Base-by-base conservation (phyloP, 2,113 vertebrate genomes). In the Chrysemys picta region DNA sequence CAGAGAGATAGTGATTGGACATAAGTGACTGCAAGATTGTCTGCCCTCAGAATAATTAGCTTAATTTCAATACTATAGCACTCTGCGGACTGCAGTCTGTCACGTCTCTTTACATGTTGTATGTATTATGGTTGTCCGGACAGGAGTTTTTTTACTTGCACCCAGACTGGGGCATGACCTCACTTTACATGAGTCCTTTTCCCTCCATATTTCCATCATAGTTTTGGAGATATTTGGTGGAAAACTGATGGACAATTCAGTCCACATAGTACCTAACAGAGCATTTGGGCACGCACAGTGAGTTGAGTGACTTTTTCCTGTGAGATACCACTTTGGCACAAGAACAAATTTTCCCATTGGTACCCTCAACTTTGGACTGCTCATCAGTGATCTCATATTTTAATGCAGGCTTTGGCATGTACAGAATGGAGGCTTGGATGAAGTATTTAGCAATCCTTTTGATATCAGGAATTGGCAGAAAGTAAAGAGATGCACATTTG, bases 1-100 rank as follows among this genome's bases (percentile, higher is more conserved):
- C 80, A 0, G 2, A 79, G 76, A 47, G 85, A 4, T 47, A n/a
- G 31, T 0, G 0, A 2, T 3, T 42, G 75, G 47, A 50, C 6
- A 8, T 88, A 17, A 17, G 42, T 45, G 22, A 8, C n/a, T 1
- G 6, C 16, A 11, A 5, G 49, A 31, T 0, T 1, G 22, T 4
- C 85, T 2, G 1, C n/a, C 27, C 80, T 52, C 22, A 76, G 42
- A 76, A 76, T 76, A 76, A 25, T 76, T 42, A 47, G 75, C 12
- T 47, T 45, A 11, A 29, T 45, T 78, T 47, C 5, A 78, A 78
- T 12, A 47, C 22, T 45, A n/a, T 25, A 76, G 72, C 11, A 76
- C 42, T 78, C 38, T 45, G 19, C 17, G 0, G 17, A 38, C 45
- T 78, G 12, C 25, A 27, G 75, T 4, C 25, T 16, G 25, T 14